Evolutionary conservation across 2,888 invertebrate genomes (phyloP), one percentile per base, ranked within the genome.

Genomic region (Leptarthrus brevirostris): DNA sequence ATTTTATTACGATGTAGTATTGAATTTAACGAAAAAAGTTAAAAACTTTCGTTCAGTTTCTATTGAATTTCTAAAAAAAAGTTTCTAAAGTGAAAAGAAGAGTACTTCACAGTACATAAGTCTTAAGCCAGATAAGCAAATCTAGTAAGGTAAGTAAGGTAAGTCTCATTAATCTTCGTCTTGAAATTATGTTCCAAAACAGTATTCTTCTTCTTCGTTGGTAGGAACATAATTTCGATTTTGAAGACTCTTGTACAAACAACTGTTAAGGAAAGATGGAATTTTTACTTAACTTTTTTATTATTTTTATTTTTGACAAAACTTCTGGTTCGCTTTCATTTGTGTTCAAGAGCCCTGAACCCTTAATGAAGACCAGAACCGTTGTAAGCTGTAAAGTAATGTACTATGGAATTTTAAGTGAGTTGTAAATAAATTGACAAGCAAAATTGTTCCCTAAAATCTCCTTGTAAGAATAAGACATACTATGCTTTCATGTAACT

Each of bases 331-430:
- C 34, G 64, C 74, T 77, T 78, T 79, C 78, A 78, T 78, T 78
- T 79, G 79, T 49, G 77, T 79, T 79, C 79, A 77, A 72, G 80
- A 80, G 80, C 80, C 80, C 80, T 75, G 80, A 79, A 79, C 77
- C 78, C 77, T 73, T 76, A 74, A 77, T 78, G 78, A 78, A 79
- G 74, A 75, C 47, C 24, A 58, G 72, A 72, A 72, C 70, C 54
- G 58, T 26, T 40, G 2, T 40, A 40, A 40, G 40, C 40, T 12
- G 14, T 22, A 22, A 30, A 30, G 30, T 30, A 30, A 3, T 30
- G 30, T 30, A 8, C 8, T 30, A 30, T 5, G 30, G 30, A 3
- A 30, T 30, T 30, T 30, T 30, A 30, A 30, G 8, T n/a, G 8
- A 30, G 8, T 30, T 30, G 30, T 30, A 30, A 5, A 30, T 30